Base-by-base conservation (phyloP, 37 sponge, comb jelly and placozoan species). In the Lycopodina hypogea region DNA sequence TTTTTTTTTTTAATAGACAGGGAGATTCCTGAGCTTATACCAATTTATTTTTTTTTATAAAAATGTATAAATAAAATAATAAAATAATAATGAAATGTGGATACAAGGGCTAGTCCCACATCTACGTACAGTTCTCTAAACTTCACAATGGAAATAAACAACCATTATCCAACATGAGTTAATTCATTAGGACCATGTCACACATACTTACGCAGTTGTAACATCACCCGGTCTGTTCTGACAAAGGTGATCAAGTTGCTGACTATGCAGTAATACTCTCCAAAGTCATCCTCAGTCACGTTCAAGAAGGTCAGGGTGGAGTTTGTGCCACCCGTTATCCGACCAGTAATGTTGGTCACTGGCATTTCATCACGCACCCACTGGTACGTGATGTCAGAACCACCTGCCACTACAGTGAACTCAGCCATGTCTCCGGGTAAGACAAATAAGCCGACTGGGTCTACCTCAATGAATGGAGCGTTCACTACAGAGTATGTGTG, bases 221-320 rank as follows among this genome's bases (percentile, higher is more conserved):
- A 45, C 48, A 12, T 4, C 9, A 9, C 38, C 8, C 38, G 36
- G 7, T 21, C 28, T 33, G 68, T 37, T 21, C 15, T 68, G 34
- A 68, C 68, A 68, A 3, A 8, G 4, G n/a, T 45, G 42, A 23
- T 2, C 19, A 23, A 8, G 23, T 75, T 56, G 8, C 34, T 3
- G 7, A 37, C 63, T 8, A 12, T 19, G 60, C 82, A 81, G 19
- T 34, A 29, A 33, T 81, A 81, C 8, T 72, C 55, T 3, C 82
- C 82, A 59, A 56, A 39, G 19, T 61, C 51, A 12, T 26, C 65
- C 17, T 1, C 0, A 0, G 63, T 39, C 41, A 81, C 82, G 75
- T 56, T 83, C 39, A n/a, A 1, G 19, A 73, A 34, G 17, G 39
- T 35, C 52, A 83, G 67, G 2, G 39, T 65, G 35, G 24, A 7